Base-by-base conservation (phyloP, 1,140 invertebrate species). In the Pseudachorutes palmiensis region DNA sequence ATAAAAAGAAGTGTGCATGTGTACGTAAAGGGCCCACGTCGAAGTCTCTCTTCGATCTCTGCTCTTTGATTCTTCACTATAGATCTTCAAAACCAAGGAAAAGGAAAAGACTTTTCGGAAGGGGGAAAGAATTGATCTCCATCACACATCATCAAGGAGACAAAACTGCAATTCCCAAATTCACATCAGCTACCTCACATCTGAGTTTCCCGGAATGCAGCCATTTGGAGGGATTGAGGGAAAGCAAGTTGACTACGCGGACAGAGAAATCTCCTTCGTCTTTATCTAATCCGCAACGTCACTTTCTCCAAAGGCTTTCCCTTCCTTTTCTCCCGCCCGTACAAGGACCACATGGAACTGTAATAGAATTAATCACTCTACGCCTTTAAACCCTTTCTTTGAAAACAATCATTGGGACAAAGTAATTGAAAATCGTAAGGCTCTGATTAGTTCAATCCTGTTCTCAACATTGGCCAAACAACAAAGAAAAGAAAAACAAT, bases 91-190 rank as follows among this genome's bases (percentile, higher is more conserved):
- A 1, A 61, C 1, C 31, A 41, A 19, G 36, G 36, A 19, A 41
- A 19, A 41, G 36, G 19, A 41, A 19, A 41, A 41, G n/a, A n/a
- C n/a, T n/a, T n/a, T 45, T 45, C 19, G 9, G 9, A 19, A 45
- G 36, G 36, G 36, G 24, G 24, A 55, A 55, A 24, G 51, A 12
- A 55, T 55, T 32, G 30, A 36, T 62, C 61, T 62, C 32, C 31
- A 26, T 36, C 29, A 58, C 51, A 55, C 51, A 55, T 55, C 51
- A 55, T 55, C 51, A 55, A n/a, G 51, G 24, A 55, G 51, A 55
- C 51, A 55, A 55, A 55, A 55, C 14, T 55, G 51, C 51, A 55
- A 55, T 55, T 55, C 24, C 51, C 51, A 9, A 55, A 55, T 55
- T 55, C 51, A 55, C 14, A 41, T 41, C 36, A 5, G 36, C 36